Percentiles rank a stretch among this genome's conserved stretches.
phyloP scores from a whole-genome alignment of 92 coral and sea anemone species.

The Palythoa grandis region DNA sequence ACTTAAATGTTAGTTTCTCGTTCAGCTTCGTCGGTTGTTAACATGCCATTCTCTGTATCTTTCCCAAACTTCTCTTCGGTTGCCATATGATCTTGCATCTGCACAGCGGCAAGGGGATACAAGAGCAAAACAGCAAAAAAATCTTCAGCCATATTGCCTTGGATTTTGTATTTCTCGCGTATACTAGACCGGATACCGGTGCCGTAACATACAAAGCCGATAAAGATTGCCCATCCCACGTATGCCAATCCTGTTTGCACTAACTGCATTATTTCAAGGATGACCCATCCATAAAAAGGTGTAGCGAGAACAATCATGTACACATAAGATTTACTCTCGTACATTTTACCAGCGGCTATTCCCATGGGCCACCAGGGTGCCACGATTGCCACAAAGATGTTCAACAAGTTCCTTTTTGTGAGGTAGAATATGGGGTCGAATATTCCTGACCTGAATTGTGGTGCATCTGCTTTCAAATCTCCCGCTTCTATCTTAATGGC shows the following conservation, averaged over 20 bases:
- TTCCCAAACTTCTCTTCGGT: neutral
- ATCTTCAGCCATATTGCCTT: slow-evolving; percentile 80
- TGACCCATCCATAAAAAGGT: slow-evolving; percentile 71
- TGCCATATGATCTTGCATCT: slow-evolving; percentile 77
- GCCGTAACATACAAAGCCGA: slow-evolving; percentile 83
- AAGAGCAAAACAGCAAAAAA: slow-evolving; percentile 63
- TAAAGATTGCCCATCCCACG: slow-evolving; percentile 86
- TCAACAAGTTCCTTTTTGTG: slow-evolving; percentile 15
- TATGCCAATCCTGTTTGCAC: slow-evolving; percentile 65
- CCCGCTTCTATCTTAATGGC: slow-evolving; percentile 74
- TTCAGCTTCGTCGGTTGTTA: neutral
- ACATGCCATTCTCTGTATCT: slow-evolving; percentile 20
- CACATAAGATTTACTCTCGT: slow-evolving; percentile 41
- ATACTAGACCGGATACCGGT: slow-evolving; percentile 69
- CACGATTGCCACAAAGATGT: slow-evolving; percentile 59
- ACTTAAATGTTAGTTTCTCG: slow-evolving; percentile 19
- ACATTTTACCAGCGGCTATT: slow-evolving; percentile 66
- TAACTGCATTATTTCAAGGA: slow-evolving; percentile 59
- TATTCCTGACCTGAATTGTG: slow-evolving; percentile 54
- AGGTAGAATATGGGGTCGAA: slow-evolving; percentile 58
- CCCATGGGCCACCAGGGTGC: slow-evolving; percentile 81
- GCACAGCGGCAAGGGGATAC: slow-evolving; percentile 85
- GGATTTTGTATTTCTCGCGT: slow-evolving; percentile 67
- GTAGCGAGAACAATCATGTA: slow-evolving; percentile 71
- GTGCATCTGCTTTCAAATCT: slow-evolving; percentile 66